Evolutionary conservation across 2,113 vertebrate genomes (phyloP).

Genomic region (Sceloporus undulatus): DNA sequence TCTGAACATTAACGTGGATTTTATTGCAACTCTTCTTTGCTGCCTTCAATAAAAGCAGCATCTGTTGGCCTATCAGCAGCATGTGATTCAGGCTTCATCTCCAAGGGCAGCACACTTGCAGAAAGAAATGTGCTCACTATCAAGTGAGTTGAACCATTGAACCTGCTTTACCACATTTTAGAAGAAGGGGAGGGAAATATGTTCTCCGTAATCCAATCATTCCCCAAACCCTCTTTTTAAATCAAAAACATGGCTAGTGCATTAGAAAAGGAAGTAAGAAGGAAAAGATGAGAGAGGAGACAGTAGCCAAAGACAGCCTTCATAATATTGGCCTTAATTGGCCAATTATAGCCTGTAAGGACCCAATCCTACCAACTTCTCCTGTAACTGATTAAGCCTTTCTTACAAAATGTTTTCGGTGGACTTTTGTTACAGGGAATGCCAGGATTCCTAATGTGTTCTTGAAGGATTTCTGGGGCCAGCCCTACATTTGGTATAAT

Average conservation of each 20-base stretch:
- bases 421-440: no score
- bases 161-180: constrained; percentile 58
- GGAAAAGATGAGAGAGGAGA: constrained; percentile 41
- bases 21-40: constrained; percentile 61
- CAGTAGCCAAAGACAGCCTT: constrained; percentile 48
- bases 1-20: constrained; percentile 60
- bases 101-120: constrained; percentile 47
- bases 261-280: constrained; percentile 35
- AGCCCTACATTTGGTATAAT: no score
- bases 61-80: constrained; percentile 61
- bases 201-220: constrained; percentile 66
- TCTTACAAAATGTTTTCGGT: background rate
- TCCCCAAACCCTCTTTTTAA: constrained; percentile 47
- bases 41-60: constrained; percentile 55
- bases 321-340: constrained; percentile 41
- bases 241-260: constrained; percentile 56
- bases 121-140: constrained; percentile 56
- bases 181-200: constrained; percentile 41
- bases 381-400: constrained; percentile 20
- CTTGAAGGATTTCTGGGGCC: no score
- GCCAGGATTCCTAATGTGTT: no score
- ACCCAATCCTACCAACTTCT: background rate
- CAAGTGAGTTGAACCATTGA: constrained; percentile 50
- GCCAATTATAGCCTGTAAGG: constrained; percentile 45
- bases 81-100: constrained; percentile 38